A percentile compares a stretch with the other conserved stretches of the same genome.
These are phyloP conservation scores for Spinibarbus caldwelli DNA, from an alignment of 2,797 vertebrate genomes.

Conservation along the genomic window DNA sequence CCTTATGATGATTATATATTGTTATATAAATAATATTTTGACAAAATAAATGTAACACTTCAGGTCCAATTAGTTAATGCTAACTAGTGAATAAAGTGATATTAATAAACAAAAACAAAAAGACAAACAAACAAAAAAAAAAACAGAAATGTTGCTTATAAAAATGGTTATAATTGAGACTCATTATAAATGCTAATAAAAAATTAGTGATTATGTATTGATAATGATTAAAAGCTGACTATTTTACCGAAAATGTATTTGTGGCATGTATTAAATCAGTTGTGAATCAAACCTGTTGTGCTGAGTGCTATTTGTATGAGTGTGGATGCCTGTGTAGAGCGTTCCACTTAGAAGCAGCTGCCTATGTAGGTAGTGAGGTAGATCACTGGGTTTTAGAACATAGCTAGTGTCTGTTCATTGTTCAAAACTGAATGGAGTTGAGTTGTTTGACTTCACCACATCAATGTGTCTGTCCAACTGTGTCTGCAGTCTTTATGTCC, in stretches of 20 bases:
- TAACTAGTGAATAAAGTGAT: not conserved
- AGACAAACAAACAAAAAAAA: no score
- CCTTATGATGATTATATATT: not conserved
- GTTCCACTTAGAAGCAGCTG: not conserved
- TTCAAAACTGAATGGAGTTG: not conserved
- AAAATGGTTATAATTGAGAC: no score
- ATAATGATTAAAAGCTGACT: not conserved
- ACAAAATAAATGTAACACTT: not conserved
- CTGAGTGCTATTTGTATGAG: not conserved
- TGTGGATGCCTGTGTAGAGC: not conserved
- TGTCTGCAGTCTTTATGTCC: not conserved
- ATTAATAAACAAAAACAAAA: no score
- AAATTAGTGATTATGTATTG: not conserved
- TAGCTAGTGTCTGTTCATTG: not conserved
- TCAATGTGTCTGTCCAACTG: conserved; percentile 6
- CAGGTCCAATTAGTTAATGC: not conserved
- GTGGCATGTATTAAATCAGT: not conserved
- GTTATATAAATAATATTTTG: not conserved
- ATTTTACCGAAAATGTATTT: not conserved
- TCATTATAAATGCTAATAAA: not conserved
- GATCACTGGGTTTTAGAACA: not conserved
- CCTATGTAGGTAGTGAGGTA: not conserved
- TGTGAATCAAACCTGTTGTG: not conserved
- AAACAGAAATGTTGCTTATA: no score
- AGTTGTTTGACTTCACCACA: conserved; percentile 6